Base-by-base conservation (phyloP, 2,113 vertebrate species). In the Talpa occidentalis region DNA sequence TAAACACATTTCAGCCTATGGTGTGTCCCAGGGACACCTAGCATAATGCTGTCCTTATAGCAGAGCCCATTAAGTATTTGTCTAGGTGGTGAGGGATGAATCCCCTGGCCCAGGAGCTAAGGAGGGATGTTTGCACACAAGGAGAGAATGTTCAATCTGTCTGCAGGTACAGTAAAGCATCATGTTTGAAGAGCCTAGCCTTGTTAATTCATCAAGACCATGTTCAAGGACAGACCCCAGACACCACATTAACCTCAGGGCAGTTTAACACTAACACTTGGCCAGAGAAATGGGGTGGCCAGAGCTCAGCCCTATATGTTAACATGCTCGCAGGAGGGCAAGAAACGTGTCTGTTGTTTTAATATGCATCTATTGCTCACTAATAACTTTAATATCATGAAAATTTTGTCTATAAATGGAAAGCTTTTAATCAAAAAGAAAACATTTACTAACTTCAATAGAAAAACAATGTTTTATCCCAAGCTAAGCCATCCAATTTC, bases 371-470 rank as follows among this genome's bases (percentile, higher is more conserved):
- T 37, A 67, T 19, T 30, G n/a, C 44, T 84, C 24, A 19, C 59
- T 40, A 19, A 30, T 1, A 0, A 3, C 49, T 9, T 67, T 67
- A 80, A 44, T 70, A 60, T 88, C 24, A 40, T 24, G 12, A 90
- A 94, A 85, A 42, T 17, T 3, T 32, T 90, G 3, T 81, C 49
- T 62, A 17, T 90, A 60, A 70, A 64, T 92, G 35, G 17, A 94
- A 92, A 88, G 11, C 3, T 32, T 47, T 66, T 56, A 78, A 60
- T 9, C 82, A 24, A 83, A 90, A 91, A 89, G 37, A 85, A 79
- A 94, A 79, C 15, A 74, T 47, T 64, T 72, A 35, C 37, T 81
- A 78, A 95, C 88, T 92, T 93, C 66, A 95, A 10, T 16, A 10
- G 47, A 42, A 78, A 93, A 85, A 81, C 30, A 15, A 81, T 52